Conservation (phyloP, 2,797 vertebrate species). For the Cyprinodon diabolis region DNA sequence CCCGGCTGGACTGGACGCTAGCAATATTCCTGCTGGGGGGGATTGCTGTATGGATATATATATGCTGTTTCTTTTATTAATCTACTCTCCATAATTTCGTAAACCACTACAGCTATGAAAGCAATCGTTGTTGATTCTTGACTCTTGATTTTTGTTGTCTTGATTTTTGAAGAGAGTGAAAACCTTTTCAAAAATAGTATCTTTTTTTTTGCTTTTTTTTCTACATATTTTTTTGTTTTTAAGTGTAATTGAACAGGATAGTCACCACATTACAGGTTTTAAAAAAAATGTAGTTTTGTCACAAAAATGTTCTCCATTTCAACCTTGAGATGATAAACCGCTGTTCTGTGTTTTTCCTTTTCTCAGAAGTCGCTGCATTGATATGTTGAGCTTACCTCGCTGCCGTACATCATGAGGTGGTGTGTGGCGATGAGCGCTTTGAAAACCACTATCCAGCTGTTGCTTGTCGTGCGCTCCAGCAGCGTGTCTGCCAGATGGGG, state of each 20-base stretch:
- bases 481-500: constrained; percentile 91
- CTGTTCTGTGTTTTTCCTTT: background rate
- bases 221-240: background rate
- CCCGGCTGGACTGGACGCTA: no score
- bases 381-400: constrained; percentile 85
- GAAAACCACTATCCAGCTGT: constrained; percentile 98
- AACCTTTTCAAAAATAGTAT: background rate
- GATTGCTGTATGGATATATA: no score
- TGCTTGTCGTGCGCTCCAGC: constrained; percentile 89
- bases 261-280: background rate
- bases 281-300: no score
- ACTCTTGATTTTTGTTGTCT: no score
- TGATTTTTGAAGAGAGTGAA: background rate
- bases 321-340: background rate
- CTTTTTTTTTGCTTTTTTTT: background rate
- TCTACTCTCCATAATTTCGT: no score
- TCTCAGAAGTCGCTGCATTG: background rate
- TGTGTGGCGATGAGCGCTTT: constrained; percentile 97
- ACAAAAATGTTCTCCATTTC: background rate
- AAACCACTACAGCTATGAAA: no score
- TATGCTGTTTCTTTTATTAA: no score
- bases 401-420: constrained; percentile 98
- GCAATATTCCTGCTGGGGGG: no score
- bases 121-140: no score
- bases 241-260: background rate